Base-by-base conservation (phyloP, 2,113 vertebrate genomes). In the Gopherus flavomarginatus region DNA sequence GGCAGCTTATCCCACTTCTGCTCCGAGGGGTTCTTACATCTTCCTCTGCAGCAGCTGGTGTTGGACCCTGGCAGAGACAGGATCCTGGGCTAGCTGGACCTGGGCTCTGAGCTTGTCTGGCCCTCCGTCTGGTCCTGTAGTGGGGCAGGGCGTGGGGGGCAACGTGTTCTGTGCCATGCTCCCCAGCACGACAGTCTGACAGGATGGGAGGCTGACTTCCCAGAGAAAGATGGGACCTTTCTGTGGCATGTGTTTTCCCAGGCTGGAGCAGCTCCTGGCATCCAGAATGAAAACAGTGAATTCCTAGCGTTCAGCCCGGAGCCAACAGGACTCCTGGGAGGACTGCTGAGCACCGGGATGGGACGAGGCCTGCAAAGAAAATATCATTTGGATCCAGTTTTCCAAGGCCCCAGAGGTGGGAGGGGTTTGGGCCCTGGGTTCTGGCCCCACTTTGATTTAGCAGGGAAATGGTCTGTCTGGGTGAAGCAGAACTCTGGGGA, bases 291-390 rank as follows among this genome's bases (percentile, higher is more conserved):
- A 90, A 90, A 85, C 69, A 79, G 8, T 5, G 42, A 52, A 90
- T 90, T 90, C 82, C 22, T 80, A 50, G 11, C 19, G 9, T 29
- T 62, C 54, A 59, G 65, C 65, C 14, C 38, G 0, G 2, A 42
- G 12, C 52, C 54, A 5, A 3, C 42, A 10, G 5, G 19, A 21
- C n/a, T 22, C 21, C 53, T 80, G 50, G 85, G 14, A 0, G 0
- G 10, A 26, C 29, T 0, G 47, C 21, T 10, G 49, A 17, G 56
- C 1, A 3, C 31, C 24, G n/a, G 22, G n/a, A 4, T 29, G 85
- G 26, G 85, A 54, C 6, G 2, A 26, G 54, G 19, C 11, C 1
- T 29, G 24, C 1, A 1, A 69, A 19, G 24, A 42, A 35, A 22
- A 1, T 12, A 22, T 26, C 21, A 11, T 22, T 24, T 11, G 72